These are phyloP conservation scores for Okamejei kenojei DNA, from an alignment of 2,797 vertebrate genomes.

Conservation along the genomic window DNA sequence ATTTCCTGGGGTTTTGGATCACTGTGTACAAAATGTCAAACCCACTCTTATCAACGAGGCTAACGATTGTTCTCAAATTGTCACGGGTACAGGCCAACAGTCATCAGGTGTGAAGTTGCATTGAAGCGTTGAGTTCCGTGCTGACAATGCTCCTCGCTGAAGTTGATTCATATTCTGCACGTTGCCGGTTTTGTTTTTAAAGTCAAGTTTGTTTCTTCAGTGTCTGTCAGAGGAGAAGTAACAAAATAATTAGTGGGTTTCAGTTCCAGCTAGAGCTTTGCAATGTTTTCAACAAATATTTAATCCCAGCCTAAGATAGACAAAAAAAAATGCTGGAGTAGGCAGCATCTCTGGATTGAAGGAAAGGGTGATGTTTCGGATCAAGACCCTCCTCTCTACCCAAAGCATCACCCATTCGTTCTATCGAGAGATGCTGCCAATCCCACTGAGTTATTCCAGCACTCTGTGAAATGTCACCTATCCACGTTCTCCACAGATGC, in stretches of 20 bases:
- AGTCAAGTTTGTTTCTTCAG: too few relatives aligned
- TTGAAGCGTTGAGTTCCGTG: background rate
- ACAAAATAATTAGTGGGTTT: background rate
- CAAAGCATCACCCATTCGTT: too few relatives aligned
- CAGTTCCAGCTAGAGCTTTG: background rate
- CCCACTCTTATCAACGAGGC: background rate
- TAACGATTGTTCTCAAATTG: background rate
- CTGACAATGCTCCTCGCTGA: background rate
- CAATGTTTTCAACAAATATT: background rate
- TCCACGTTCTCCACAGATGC: too few relatives aligned
- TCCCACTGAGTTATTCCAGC: too few relatives aligned
- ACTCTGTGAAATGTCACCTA: too few relatives aligned
- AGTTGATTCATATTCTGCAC: background rate
- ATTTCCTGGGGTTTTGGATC: background rate
- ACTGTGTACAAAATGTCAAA: slow-evolving; percentile 9
- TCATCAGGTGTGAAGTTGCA: background rate
- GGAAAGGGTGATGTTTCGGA: too few relatives aligned
- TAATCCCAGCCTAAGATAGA: too few relatives aligned
- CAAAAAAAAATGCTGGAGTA: too few relatives aligned
- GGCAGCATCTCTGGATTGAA: too few relatives aligned
- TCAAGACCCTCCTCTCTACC: too few relatives aligned
- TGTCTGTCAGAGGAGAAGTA: background rate
- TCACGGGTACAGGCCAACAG: background rate
- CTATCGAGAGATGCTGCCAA: too few relatives aligned
- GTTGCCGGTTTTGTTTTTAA: background rate